Percentiles rank a stretch among this genome's conserved stretches.
Conservation (phyloP, 2,888 invertebrate genomes). For the Nycteola revayana region DNA sequence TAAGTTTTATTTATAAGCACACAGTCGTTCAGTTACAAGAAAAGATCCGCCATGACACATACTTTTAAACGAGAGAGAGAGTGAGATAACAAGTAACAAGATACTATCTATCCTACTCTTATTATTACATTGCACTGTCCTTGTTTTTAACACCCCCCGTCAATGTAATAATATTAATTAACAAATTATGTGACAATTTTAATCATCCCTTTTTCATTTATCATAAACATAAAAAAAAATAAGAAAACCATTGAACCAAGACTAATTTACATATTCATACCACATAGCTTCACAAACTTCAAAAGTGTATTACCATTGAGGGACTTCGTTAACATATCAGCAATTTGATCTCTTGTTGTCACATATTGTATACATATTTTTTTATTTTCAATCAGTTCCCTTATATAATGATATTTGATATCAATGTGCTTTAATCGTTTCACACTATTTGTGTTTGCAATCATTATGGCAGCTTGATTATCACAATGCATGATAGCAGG, state of each 20-base stretch:
- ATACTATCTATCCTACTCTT: too few relatives aligned
- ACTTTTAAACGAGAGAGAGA: background rate
- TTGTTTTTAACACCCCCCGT: slow-evolving; percentile 1
- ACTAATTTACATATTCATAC: background rate
- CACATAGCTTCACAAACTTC: background rate
- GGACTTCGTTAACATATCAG: slow-evolving; percentile 1
- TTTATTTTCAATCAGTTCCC: background rate
- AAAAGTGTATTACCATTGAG: background rate
- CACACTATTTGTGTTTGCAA: slow-evolving; percentile 5
- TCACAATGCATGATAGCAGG: slow-evolving; percentile 1
- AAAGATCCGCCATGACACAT: slow-evolving; percentile 1
- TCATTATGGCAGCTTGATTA: slow-evolving; percentile 8
- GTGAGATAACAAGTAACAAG: slow-evolving; percentile 1
- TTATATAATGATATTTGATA: background rate
- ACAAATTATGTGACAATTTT: background rate
- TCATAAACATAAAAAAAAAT: background rate
- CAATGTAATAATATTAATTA: slow-evolving; percentile 2
- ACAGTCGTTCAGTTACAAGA: slow-evolving; percentile 2
- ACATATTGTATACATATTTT: slow-evolving; percentile 3
- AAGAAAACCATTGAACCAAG: background rate
- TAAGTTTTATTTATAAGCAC: background rate
- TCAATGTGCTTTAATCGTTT: slow-evolving; percentile 9
- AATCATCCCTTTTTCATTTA: background rate
- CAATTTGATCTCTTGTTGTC: background rate
- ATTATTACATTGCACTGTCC: too few relatives aligned